Evolutionary conservation across 2,113 vertebrate genomes (phyloP), one percentile per base, ranked within the genome.

Genomic region (Oryzias melastigma): DNA sequence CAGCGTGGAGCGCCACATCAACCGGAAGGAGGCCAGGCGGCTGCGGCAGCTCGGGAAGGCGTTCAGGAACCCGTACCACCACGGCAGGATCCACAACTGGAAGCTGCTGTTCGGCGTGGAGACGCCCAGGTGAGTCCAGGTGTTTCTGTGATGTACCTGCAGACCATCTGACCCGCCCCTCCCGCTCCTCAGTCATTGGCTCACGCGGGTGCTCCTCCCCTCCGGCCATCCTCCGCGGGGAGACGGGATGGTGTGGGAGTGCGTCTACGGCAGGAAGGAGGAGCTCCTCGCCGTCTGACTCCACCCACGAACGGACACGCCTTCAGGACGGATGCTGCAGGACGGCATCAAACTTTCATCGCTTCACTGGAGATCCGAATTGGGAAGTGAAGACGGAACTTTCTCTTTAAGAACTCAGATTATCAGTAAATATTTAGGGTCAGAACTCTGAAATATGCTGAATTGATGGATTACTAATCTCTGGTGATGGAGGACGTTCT

Each of bases 1-100:
- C 53, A 99, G 97, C 62, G 94, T 99, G 0, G 97, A 99, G 88
- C 91, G 97, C 64, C 97, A 98, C 84, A 98, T 97, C 85, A 98
- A 99, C 90, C 90, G 69, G 71, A 98, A 96, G 79, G 97, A 99
- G 89, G 80, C 65, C 47, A 92, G 73, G 71, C 91, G 97, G 1
- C 89, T 97, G 19, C 77, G 78, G 67, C 88, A 91, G 64, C 92
- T 83, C 47, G 95, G 94, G 65, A 95, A 93, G 90, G 83, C 91
- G 35, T 99, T 99, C 82, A 90, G 85, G 79, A 98, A 98, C 77
- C 96, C 95, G 8, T 97, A 94, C 67, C 93, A 95, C 77, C 92
- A 92, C 0, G 95, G 97, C 2, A 71, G 71, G 61, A 79, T 94
- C 60, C 91, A 93, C 71, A 99, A 98, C 76, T 98, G 95, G 95